Evolutionary conservation across 1,140 invertebrate species (phyloP).

Genomic region (Drosophila triauraria): DNA sequence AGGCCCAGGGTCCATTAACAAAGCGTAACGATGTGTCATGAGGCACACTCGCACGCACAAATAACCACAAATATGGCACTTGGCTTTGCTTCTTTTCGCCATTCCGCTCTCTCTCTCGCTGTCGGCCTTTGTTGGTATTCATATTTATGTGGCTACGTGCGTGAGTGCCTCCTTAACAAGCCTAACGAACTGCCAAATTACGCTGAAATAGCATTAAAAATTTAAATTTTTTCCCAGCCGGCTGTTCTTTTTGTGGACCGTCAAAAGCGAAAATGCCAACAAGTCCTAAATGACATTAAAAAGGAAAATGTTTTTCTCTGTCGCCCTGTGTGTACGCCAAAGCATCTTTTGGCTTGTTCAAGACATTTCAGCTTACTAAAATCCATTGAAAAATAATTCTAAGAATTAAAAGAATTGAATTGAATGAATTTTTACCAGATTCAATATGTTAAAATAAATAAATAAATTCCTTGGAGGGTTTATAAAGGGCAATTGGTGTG

Average conservation of each 20-base stretch:
- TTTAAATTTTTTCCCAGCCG: slow-evolving; percentile 68
- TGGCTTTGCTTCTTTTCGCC: slow-evolving; percentile 30
- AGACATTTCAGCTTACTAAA: slow-evolving; percentile 21
- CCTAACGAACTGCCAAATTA: slow-evolving; percentile 83
- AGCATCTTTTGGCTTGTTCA: not conserved
- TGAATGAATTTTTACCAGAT: not conserved
- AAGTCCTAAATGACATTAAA: slow-evolving; percentile 71
- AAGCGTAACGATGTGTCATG: slow-evolving; percentile 82
- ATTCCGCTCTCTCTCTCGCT: slow-evolving; percentile 12
- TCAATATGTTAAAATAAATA: not conserved
- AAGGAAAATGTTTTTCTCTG: slow-evolving; percentile 35
- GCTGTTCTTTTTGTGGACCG: slow-evolving; percentile 44
- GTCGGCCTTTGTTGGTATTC: slow-evolving; percentile 55
- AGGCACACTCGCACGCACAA: slow-evolving; percentile 27
- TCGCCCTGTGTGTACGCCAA: slow-evolving; percentile 7
- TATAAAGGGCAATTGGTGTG: not conserved
- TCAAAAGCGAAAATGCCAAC: slow-evolving; percentile 64
- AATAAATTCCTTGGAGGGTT: not conserved
- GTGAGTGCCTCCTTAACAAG: slow-evolving; percentile 64
- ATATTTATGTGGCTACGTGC: slow-evolving; percentile 68
- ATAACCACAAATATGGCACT: slow-evolving; percentile 68
- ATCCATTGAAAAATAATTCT: slow-evolving; percentile 11
- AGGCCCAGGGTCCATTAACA: slow-evolving; percentile 73
- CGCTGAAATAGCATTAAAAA: slow-evolving; percentile 81
- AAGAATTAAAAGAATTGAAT: not conserved